Base-by-base conservation (phyloP, 2,888 invertebrate species). In the Mamestra brassicae region DNA sequence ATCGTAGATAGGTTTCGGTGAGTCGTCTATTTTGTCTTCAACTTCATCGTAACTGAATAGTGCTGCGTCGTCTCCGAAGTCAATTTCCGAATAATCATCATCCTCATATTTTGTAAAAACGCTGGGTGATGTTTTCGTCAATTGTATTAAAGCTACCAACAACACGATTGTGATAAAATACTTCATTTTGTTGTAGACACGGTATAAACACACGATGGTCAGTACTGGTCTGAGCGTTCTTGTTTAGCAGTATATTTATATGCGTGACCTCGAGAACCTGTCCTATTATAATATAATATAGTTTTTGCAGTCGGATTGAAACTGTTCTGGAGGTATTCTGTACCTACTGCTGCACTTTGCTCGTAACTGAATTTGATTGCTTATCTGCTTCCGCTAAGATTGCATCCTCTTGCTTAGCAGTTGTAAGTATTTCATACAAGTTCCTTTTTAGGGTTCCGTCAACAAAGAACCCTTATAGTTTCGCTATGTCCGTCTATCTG, bases 1-100 rank as follows among this genome's bases (percentile, higher is more conserved):
- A 38, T 94, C 83, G 75, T 95, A 95, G 8, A 88, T 81, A 3
- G 90, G 89, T 71, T 89, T 89, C 36, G 82, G 77, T 11, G 83
- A 68, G 4, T 87, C 77, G 45, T 84, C 81, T 65, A 78, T 82
- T 63, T 26, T 74, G 7, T 82, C 72, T 5, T 84, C 79, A 11
- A 61, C 63, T 17, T 81, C 60, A 2, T 79, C 78, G 4, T 60
- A 75, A 57, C 11, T n/a, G 2, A 66, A 70, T 34, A 63, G 42
- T 36, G 2, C 55, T 6, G 55, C 81, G 47, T 84, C 80, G 8
- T 81, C 84, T n/a, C 57, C 57, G 11, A 75, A 81, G 8, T 84
- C 74, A 26, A 64, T 52, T 10, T 65, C 68, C 2, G 78, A 11
- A 13, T n/a, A 57, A 15, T 86, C 83, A 15, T 86, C 83, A 50